Percentiles rank a stretch among this genome's conserved stretches.
Conservation (phyloP, 2,113 vertebrate species). For the Mungos mungo region DNA sequence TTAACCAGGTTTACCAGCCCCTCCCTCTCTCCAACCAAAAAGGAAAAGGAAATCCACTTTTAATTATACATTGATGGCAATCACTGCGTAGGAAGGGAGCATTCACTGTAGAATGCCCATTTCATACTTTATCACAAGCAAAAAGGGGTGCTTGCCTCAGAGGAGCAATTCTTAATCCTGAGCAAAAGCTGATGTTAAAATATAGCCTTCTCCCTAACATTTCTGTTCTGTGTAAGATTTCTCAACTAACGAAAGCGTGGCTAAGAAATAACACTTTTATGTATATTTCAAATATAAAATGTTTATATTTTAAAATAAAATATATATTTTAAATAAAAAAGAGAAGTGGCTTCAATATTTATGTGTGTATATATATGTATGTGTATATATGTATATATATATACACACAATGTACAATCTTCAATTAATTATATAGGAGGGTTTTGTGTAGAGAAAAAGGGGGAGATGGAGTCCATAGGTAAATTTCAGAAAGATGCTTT, state of each 20-base stretch:
- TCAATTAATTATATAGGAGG: not conserved
- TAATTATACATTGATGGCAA: conserved; percentile 89
- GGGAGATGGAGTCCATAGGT: not conserved
- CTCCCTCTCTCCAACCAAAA: conserved; percentile 81
- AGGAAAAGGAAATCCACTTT: conserved; percentile 89
- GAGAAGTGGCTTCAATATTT: not conserved
- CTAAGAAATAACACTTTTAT: conserved; percentile 21
- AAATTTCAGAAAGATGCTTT: not conserved
- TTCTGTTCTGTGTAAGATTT: conserved; percentile 49
- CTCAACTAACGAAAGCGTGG: not conserved
- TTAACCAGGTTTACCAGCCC: conserved; percentile 85
- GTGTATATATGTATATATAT: not conserved
- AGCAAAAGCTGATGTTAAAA: conserved; percentile 73
- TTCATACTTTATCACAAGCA: conserved; percentile 82
- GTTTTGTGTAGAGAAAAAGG: not conserved
- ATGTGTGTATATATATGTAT: not conserved
- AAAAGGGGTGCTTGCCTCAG: conserved; percentile 74
- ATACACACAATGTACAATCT: not conserved
- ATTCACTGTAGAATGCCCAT: conserved; percentile 84
- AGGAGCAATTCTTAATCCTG: conserved; percentile 63
- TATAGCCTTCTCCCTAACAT: conserved; percentile 62
- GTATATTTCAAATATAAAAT: not conserved
- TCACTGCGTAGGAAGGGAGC: conserved; percentile 83
- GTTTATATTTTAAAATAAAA: not conserved
- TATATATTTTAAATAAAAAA: not conserved